Evolutionary conservation across 2,113 vertebrate genomes (phyloP), one percentile per base, ranked within the genome.

Genomic region (Pitta sordida): DNA sequence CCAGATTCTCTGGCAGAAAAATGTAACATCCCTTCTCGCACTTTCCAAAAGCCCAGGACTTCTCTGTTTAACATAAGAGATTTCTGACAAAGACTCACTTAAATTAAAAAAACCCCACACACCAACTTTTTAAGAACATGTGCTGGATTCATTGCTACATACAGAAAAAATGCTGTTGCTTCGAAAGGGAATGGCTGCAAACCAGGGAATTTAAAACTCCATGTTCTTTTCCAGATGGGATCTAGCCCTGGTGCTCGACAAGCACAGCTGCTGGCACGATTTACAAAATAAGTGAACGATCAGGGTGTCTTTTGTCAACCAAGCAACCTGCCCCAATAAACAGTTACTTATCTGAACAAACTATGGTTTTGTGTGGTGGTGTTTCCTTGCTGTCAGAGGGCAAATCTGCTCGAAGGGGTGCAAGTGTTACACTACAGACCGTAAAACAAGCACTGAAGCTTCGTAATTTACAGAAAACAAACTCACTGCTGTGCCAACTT

Each of bases 401-500:
- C 80, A 53, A 17, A 24, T 0, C 75, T 16, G 2, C 53, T 32
- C 1, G 41, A 16, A 19, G 49, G 36, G 86, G 53, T 3, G 13
- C 65, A 36, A 83, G 34, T 4, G 7, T 26, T 1, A 4, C 27
- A 0, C n/a, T 1, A 23, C 34, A 6, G n/a, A 6, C 19, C 9
- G 46, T 5, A 3, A 36, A 62, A 32, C 44, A 2, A 17, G 13
- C 0, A 1, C 13, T 1, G 29, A 30, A 41, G 37, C 4, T 29
- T 20, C 0, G 8, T 3, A 0, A 51, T 22, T 67, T 6, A 4
- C 1, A 23, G 52, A 10, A 48, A 55, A 49, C 4, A 10, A 60
- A 11, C 0, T 3, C 2, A 0, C 3, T 23, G 70, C 37, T 7
- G 2, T 2, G 30, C 10, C 1, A 39, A 20, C 2, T 6, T 0